Evolutionary conservation across 2,113 vertebrate genomes (phyloP).

Genomic region (Phylloscopus trochiloides): DNA sequence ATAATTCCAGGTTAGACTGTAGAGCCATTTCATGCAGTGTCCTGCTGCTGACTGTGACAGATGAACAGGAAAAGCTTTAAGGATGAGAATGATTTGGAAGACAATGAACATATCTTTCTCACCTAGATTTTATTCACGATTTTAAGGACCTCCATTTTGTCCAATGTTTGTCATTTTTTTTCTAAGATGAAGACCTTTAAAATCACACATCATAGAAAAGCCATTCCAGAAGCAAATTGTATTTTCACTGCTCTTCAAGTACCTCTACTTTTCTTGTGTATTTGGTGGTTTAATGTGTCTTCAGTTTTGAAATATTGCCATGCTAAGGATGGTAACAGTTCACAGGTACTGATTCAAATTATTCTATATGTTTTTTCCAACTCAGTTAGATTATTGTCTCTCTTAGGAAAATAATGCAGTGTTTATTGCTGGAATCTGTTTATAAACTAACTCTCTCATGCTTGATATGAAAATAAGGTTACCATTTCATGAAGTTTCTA

Average conservation of each 20-base stretch:
- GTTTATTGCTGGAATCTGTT: background rate
- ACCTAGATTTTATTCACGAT: background rate
- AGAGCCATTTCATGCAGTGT: background rate
- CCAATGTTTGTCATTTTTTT: background rate
- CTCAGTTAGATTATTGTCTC: background rate
- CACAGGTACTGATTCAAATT: background rate
- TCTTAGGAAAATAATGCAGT: background rate
- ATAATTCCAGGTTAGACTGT: background rate
- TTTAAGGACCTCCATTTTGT: background rate
- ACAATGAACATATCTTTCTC: background rate
- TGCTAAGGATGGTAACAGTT: background rate
- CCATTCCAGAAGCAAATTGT: background rate
- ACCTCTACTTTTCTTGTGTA: background rate
- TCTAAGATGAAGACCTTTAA: background rate
- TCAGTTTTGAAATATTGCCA: background rate
- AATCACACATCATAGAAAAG: background rate
- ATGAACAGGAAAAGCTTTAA: background rate
- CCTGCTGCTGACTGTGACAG: background rate
- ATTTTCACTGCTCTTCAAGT: background rate
- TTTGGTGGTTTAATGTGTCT: background rate
- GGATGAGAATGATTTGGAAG: background rate
- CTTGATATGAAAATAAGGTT: background rate
- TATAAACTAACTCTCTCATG: background rate
- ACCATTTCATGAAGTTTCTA: background rate
- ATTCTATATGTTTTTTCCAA: background rate